Evolutionary conservation across 2,113 vertebrate species (phyloP).

Genomic region (Melanotaenia duboulayi): DNA sequence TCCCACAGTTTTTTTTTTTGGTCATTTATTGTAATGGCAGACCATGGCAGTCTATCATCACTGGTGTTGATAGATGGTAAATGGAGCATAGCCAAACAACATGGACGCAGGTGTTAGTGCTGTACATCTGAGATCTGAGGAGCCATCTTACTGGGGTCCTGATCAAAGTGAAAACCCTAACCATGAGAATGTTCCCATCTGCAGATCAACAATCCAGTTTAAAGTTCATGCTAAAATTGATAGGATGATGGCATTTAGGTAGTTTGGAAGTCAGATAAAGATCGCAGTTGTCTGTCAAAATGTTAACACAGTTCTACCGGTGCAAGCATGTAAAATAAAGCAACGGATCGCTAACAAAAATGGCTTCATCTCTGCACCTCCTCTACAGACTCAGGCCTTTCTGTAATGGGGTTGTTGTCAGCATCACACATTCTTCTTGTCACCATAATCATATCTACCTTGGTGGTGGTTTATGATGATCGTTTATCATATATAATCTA

Average conservation of each 20-base stretch:
- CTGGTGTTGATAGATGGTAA: conserved; percentile 61
- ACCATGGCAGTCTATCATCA: conserved; percentile 59
- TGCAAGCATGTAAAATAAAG: conserved; percentile 46
- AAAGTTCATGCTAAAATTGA: conserved; percentile 68
- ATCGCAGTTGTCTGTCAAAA: conserved; percentile 59
- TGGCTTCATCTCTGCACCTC: conserved; percentile 29
- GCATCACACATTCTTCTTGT: conserved; percentile 47
- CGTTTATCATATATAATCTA: conserved; percentile 43
- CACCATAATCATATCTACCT: conserved; percentile 54
- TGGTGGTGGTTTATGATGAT: conserved; percentile 57
- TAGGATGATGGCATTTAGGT: conserved; percentile 71
- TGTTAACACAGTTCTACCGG: conserved; percentile 46
- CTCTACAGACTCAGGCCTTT: conserved; percentile 20
- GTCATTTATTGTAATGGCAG: conserved; percentile 67
- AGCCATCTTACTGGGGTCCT: conserved; percentile 49
- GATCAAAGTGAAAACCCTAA: conserved; percentile 72
- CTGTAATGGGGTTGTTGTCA: conserved; percentile 43
- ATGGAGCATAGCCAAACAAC: conserved; percentile 74
- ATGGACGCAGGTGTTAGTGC: conserved; percentile 76
- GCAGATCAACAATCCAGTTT: conserved; percentile 55
- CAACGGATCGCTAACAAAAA: conserved; percentile 1
- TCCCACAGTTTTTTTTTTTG: conserved; percentile 53
- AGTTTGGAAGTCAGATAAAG: conserved; percentile 66
- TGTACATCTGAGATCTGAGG: conserved; percentile 50
- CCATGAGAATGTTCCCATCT: conserved; percentile 40